Evolutionary conservation across 2,113 vertebrate species (phyloP).

Genomic region (Atractosteus spatula): DNA sequence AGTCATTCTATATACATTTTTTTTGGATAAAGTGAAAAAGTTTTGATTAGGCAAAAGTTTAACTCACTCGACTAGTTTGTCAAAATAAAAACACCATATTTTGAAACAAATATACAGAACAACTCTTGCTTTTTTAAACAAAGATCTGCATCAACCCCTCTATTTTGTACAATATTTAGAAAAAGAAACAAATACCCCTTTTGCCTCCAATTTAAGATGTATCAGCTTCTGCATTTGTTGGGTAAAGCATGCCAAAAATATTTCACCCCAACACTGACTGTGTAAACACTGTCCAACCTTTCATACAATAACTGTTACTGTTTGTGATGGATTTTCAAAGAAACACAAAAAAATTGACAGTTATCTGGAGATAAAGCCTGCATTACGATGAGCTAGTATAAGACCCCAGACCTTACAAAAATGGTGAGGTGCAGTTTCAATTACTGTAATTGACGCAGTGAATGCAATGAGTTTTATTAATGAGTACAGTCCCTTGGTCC

Average conservation of each 20-base stretch:
- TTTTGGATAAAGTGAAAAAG: too few relatives aligned
- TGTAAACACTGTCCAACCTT: too few relatives aligned
- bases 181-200: constrained; percentile 2
- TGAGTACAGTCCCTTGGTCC: not conserved
- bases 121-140: not conserved
- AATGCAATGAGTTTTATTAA: not conserved
- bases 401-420: not conserved
- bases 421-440: not conserved
- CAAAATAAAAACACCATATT: too few relatives aligned
- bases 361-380: not conserved
- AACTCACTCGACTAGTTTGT: too few relatives aligned
- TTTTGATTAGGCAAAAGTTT: too few relatives aligned
- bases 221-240: not conserved
- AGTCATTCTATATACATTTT: too few relatives aligned
- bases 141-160: not conserved
- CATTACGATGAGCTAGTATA: not conserved
- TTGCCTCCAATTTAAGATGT: constrained; percentile 15
- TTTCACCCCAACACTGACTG: not conserved
- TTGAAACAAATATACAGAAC: too few relatives aligned
- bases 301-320: not conserved
- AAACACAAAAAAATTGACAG: not conserved
- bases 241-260: not conserved
- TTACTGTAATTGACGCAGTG: constrained; percentile 9
- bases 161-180: not conserved
- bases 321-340: not conserved